Conservation (phyloP, 2,113 vertebrate genomes). For the Sialia sialis region DNA sequence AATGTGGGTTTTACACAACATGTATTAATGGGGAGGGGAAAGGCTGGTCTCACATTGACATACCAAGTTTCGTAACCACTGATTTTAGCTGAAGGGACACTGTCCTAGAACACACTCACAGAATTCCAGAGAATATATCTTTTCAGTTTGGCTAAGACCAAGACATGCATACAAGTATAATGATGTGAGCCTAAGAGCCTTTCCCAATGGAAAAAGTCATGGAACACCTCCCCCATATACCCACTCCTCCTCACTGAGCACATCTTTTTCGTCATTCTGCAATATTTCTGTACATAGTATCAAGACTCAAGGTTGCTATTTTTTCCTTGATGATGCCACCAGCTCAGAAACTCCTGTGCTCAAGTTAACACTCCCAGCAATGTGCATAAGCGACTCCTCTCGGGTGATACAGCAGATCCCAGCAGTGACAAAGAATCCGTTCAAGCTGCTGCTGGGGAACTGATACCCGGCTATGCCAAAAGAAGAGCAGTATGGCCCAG, state of each 20-base stretch:
- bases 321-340: background rate
- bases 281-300: conserved; percentile 21
- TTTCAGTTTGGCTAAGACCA: background rate
- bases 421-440: background rate
- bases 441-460: background rate
- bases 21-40: background rate
- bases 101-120: background rate
- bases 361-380: background rate
- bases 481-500: background rate
- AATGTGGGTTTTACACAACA: background rate
- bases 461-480: background rate
- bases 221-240: background rate
- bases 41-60: background rate
- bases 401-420: background rate
- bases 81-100: background rate
- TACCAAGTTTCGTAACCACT: background rate
- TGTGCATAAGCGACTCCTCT: background rate
- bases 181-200: background rate
- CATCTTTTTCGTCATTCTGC: background rate
- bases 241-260: background rate
- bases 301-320: background rate
- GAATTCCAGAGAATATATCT: background rate
- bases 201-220: background rate
- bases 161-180: background rate
- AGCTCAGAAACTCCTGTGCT: background rate